Percentiles rank a stretch among this genome's conserved stretches.
These are phyloP conservation scores for Hirtodrosophila histrioides DNA, from an alignment of 2,888 invertebrate genomes.

Conservation along the genomic window DNA sequence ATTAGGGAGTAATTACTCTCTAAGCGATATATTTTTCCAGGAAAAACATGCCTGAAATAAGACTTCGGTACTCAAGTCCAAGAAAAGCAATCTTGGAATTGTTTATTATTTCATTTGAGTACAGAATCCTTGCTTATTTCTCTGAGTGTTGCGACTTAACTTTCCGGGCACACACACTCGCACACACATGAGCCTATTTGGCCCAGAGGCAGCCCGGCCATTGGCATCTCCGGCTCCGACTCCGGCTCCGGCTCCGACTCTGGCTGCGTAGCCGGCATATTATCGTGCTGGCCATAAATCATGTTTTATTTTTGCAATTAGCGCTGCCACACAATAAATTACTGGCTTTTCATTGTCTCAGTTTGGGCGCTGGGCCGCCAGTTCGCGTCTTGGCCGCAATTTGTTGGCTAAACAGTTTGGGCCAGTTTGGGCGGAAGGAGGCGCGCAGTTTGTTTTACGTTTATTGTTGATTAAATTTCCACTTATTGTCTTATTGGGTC, in stretches of 20 bases:
- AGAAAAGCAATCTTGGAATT: too few species aligned
- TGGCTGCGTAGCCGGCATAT: constrained; percentile 33
- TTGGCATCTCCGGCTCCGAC: constrained; percentile 4
- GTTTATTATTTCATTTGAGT: too few species aligned
- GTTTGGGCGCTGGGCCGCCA: constrained; percentile 26
- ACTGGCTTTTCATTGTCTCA: constrained; percentile 74
- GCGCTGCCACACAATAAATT: constrained; percentile 74
- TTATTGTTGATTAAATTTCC: constrained; percentile 66
- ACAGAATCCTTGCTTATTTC: too few species aligned
- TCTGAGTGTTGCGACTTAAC: constrained; percentile 51
- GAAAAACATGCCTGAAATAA: too few species aligned
- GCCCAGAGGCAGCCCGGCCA: constrained; percentile 30
- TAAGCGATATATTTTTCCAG: too few species aligned
- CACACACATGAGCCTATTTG: constrained; percentile 15
- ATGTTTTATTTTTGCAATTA: constrained; percentile 78
- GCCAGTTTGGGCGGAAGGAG: background rate
- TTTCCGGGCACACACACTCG: constrained; percentile 28
- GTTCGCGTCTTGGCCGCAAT: constrained; percentile 19
- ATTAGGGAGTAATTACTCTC: too few species aligned
- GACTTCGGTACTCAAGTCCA: too few species aligned
- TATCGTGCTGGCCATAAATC: constrained; percentile 69
- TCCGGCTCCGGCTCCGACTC: background rate
- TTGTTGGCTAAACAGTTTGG: constrained; percentile 11
- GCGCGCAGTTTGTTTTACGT: constrained; percentile 33
- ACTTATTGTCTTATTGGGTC: constrained; percentile 56